These are phyloP conservation scores for Cavia porcellus DNA, from an alignment of 2,113 vertebrate species.

Conservation along the genomic window DNA sequence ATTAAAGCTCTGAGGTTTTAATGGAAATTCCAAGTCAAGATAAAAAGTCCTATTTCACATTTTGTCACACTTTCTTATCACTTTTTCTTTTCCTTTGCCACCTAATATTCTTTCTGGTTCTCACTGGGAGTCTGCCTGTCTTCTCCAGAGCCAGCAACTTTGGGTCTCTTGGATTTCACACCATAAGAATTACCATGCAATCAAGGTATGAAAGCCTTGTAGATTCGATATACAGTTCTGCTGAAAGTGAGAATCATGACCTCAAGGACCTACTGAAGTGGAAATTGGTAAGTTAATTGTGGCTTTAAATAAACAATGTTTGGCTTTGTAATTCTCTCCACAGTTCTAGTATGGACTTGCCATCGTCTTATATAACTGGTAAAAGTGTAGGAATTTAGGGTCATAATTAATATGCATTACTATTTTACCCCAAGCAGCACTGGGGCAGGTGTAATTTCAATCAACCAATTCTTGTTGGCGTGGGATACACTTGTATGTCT, in stretches of 20 bases:
- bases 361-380: neutral
- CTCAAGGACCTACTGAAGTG: neutral
- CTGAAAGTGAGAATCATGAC: fast-evolving
- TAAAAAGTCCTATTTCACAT: neutral
- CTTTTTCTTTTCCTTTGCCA: neutral
- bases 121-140: neutral
- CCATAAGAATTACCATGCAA: neutral
- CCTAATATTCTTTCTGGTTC: neutral
- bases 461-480: neutral
- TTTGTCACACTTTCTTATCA: neutral
- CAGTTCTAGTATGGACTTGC: neutral
- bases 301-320: neutral
- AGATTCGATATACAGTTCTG: neutral
- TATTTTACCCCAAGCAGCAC: neutral
- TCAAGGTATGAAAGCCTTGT: neutral
- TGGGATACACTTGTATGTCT: neutral
- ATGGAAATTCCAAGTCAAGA: neutral
- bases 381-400: neutral
- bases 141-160: neutral
- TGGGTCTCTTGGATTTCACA: neutral
- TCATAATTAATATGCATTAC: neutral
- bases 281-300: neutral
- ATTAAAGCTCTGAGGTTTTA: neutral
- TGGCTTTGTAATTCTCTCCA: neutral
- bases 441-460: neutral